phyloP scores from a whole-genome alignment of 2,113 vertebrate species.

The Oncorhynchus kisutch region DNA sequence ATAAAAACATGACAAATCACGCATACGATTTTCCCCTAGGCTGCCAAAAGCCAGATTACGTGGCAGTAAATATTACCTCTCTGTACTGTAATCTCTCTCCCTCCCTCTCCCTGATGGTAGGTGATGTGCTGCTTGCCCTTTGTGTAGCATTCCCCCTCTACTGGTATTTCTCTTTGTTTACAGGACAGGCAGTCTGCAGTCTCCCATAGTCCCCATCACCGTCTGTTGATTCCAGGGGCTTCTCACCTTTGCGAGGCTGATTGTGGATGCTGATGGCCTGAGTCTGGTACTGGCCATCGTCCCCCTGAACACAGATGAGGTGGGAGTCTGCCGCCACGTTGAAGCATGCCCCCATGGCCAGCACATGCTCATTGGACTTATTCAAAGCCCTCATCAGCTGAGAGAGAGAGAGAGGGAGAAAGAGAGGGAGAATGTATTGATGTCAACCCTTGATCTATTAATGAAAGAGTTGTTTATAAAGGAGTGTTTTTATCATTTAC shows the following conservation, averaged over 20 bases:
- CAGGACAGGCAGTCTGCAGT: not conserved
- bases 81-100: not conserved
- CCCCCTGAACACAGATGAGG: conserved; percentile 96
- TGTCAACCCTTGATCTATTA: no score
- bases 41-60: not conserved
- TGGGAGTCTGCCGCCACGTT: conserved; percentile 97
- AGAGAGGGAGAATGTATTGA: no score
- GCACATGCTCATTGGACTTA: conserved; percentile 95
- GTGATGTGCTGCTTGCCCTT: not conserved
- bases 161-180: no score
- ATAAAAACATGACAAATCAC: not conserved
- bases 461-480: no score
- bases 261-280: conserved; percentile 99
- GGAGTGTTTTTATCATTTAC: no score
- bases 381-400: conserved; percentile 98
- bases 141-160: no score
- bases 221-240: not conserved
- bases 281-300: conserved; percentile 96
- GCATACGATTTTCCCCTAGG: not conserved
- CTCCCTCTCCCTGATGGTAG: not conserved
- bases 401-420: not conserved
- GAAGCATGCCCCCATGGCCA: conserved; percentile 94
- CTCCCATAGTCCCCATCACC: no score
- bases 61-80: not conserved
- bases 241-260: conserved; percentile 89